phyloP scores from a whole-genome alignment of 2,113 vertebrate species.

The Coryphaenoides rupestris region DNA sequence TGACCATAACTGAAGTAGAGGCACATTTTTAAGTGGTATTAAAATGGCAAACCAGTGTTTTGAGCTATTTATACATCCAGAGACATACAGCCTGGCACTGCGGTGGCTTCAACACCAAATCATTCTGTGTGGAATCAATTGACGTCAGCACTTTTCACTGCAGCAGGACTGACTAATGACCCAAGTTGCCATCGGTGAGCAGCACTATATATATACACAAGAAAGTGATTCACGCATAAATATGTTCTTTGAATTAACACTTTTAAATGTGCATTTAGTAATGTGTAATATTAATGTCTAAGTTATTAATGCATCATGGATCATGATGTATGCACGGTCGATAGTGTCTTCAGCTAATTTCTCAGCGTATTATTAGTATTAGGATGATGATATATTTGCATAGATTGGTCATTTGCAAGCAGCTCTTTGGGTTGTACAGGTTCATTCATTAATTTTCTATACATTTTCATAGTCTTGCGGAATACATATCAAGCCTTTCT shows the following conservation, averaged over 20 bases:
- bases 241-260: background rate
- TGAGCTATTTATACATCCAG: background rate
- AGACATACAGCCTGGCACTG: constrained; percentile 5
- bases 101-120: constrained; percentile 6
- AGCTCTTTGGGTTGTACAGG: too few relatives aligned
- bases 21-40: too few relatives aligned
- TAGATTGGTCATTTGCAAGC: too few relatives aligned
- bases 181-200: background rate
- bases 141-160: constrained; percentile 25
- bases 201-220: too few relatives aligned
- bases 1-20: too few relatives aligned
- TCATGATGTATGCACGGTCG: background rate
- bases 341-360: background rate
- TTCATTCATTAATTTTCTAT: too few relatives aligned
- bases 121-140: constrained; percentile 19
- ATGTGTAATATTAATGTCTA: background rate
- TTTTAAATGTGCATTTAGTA: too few relatives aligned
- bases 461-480: too few relatives aligned
- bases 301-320: constrained; percentile 1
- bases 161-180: constrained; percentile 19
- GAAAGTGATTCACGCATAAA: too few relatives aligned
- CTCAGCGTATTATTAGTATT: too few relatives aligned
- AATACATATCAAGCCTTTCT: too few relatives aligned
- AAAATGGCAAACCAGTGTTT: background rate
- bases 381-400: too few relatives aligned